Evolutionary conservation across 2,888 invertebrate genomes (phyloP).

Genomic region (Troilus luridus): DNA sequence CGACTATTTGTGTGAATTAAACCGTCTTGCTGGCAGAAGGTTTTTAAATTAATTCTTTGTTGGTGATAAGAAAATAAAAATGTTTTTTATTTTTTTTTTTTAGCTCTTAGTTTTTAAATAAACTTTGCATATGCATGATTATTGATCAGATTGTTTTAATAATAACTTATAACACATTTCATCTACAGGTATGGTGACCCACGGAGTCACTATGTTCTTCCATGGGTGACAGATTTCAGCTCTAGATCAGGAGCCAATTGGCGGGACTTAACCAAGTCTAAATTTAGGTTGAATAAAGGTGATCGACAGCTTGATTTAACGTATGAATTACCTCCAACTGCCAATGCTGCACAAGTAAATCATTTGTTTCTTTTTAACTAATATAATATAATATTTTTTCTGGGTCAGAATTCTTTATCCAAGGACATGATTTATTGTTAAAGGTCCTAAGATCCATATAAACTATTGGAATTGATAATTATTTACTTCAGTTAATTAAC

Average conservation of each 20-base stretch:
- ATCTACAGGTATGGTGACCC: slow-evolving; percentile 83
- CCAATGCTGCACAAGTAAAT: slow-evolving; percentile 63
- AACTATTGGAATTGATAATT: no score
- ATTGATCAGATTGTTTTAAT: background rate
- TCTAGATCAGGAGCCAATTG: slow-evolving; percentile 86
- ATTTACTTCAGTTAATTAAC: no score
- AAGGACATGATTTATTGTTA: no score
- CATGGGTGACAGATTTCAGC: slow-evolving; percentile 96
- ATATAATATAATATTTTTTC: no score
- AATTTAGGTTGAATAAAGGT: slow-evolving; percentile 96
- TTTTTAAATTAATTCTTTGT: background rate
- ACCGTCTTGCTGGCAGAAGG: slow-evolving; percentile 80
- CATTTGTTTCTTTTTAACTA: background rate
- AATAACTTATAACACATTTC: background rate
- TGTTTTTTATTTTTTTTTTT: background rate
- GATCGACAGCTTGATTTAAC: slow-evolving; percentile 95
- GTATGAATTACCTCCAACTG: slow-evolving; percentile 73
- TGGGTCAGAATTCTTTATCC: no score
- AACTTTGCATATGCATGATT: background rate
- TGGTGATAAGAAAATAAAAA: background rate
- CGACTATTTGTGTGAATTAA: slow-evolving; percentile 92
- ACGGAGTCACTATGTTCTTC: slow-evolving; percentile 94
- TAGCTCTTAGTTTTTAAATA: background rate
- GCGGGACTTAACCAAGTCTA: slow-evolving; percentile 93
- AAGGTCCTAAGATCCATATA: no score